Percentiles rank a stretch among this genome's conserved stretches.
phyloP scores from a whole-genome alignment of 2,113 vertebrate species.

The Acrocephalus arundinaceus region DNA sequence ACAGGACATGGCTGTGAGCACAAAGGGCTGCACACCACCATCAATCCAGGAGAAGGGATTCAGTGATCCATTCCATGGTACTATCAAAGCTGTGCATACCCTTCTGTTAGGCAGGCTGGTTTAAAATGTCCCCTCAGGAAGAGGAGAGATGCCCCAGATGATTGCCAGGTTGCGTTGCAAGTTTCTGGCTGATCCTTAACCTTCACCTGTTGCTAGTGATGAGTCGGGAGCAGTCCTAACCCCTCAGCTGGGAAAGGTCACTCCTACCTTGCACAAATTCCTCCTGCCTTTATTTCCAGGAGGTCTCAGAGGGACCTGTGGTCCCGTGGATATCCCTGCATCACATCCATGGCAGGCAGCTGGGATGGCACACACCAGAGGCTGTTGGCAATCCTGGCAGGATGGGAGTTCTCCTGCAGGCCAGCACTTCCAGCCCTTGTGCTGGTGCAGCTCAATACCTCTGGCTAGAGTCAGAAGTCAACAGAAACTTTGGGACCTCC shows the following conservation, averaged over 20 bases:
- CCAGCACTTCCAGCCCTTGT: neutral
- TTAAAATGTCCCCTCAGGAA: neutral
- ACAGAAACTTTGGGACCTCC: neutral
- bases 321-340: neutral
- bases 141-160: neutral
- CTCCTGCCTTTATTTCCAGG: neutral
- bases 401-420: neutral
- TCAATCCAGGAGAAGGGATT: neutral
- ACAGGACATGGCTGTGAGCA: rapidly evolving
- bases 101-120: neutral
- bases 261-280: neutral
- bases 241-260: neutral
- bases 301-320: neutral
- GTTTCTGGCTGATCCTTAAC: neutral
- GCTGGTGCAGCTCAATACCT: neutral
- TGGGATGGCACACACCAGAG: rapidly evolving
- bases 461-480: neutral
- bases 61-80: neutral
- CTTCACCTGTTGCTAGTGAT: neutral
- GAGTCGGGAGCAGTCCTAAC: neutral
- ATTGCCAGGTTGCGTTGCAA: neutral
- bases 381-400: neutral
- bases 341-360: neutral
- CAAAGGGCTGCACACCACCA: neutral
- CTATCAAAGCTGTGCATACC: neutral